Evolutionary conservation across 2,888 invertebrate genomes (phyloP).

Genomic region (Eilema caniola): DNA sequence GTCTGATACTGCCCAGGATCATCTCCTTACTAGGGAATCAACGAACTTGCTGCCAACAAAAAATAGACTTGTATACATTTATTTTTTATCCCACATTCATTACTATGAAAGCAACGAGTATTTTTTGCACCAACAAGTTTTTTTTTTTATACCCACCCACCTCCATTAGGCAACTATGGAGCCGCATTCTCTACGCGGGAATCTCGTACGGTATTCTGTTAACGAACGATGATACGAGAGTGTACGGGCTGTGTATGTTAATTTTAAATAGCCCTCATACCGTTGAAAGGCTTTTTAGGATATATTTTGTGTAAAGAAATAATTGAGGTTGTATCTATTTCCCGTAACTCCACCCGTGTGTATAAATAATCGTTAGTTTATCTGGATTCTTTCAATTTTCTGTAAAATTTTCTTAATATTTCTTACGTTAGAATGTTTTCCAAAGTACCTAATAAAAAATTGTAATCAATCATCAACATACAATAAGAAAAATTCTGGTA

Average conservation of each 20-base stretch:
- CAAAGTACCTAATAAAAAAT: too few relatives aligned
- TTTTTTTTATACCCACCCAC: conserved; percentile 28
- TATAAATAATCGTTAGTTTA: too few relatives aligned
- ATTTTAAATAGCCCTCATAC: conserved; percentile 35
- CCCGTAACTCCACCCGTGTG: neutral
- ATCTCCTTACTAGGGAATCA: conserved; percentile 3
- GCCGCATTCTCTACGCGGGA: conserved; percentile 33
- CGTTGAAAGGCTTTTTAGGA: conserved; percentile 26
- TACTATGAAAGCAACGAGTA: conserved; percentile 29
- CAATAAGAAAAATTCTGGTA: too few relatives aligned
- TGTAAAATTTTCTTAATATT: too few relatives aligned
- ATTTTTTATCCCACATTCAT: conserved; percentile 34
- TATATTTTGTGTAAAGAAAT: conserved; percentile 8
- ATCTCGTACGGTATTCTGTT: conserved; percentile 40
- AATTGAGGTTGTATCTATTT: neutral
- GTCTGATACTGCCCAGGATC: neutral
- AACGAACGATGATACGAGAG: conserved; percentile 30
- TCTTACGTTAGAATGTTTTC: too few relatives aligned
- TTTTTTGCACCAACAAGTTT: conserved; percentile 28
- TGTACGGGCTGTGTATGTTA: conserved; percentile 28
- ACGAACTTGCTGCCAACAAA: neutral
- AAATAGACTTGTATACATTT: conserved; percentile 9
- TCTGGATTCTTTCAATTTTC: too few relatives aligned
- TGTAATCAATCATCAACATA: too few relatives aligned
- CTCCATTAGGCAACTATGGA: conserved; percentile 31